Percentiles rank a stretch among this genome's conserved stretches.
Evolutionary conservation across 2,113 vertebrate species (phyloP).

Genomic region (Oreochromis aureus): DNA sequence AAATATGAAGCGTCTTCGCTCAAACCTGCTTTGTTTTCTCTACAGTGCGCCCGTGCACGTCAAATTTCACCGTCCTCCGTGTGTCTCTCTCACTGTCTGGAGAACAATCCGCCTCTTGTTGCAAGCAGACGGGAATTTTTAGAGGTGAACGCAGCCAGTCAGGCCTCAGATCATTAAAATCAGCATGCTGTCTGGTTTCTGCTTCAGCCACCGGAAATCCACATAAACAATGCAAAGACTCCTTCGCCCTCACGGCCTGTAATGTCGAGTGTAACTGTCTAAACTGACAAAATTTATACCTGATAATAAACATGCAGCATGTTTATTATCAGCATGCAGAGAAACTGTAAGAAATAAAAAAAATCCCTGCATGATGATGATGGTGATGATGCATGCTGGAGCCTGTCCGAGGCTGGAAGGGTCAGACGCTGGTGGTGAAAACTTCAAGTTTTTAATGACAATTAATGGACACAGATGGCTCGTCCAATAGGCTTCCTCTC

Average conservation of each 20-base stretch:
- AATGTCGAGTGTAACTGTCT: not conserved
- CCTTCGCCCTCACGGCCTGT: not conserved
- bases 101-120: constrained; percentile 29
- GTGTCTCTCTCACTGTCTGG: not conserved
- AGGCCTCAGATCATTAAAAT: constrained; percentile 31
- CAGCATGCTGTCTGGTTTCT: constrained; percentile 28
- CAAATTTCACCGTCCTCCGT: not conserved
- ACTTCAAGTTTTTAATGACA: constrained; percentile 22
- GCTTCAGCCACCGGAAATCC: constrained; percentile 18
- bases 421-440: not conserved
- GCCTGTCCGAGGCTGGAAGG: not conserved
- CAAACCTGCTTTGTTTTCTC: not conserved
- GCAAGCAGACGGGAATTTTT: not conserved
- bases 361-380: not conserved
- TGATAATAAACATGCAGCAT: not conserved
- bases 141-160: constrained; percentile 14
- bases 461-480: constrained; percentile 24
- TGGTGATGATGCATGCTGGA: not conserved
- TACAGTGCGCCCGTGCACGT: not conserved
- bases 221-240: constrained; percentile 31
- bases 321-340: not conserved
- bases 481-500: not conserved
- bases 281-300: constrained; percentile 3
- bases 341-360: not conserved
- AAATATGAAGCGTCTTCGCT: not conserved